Base-by-base conservation (phyloP, 2,888 invertebrate genomes). In the Rhabditoides inermis region DNA sequence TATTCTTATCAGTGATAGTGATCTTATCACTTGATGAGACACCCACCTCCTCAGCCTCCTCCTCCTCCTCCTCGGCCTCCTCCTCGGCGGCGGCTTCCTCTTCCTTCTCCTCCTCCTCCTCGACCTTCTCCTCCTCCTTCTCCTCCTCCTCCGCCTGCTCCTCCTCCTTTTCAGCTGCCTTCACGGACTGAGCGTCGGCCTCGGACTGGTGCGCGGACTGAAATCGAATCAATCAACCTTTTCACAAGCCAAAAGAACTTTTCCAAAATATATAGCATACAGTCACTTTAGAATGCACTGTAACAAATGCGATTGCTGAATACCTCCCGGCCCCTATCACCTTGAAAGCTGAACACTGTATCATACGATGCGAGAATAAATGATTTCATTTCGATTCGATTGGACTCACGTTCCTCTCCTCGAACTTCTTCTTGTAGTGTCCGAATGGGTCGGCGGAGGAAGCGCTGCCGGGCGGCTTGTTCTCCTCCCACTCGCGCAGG, bases 401-500 rank as follows among this genome's bases (percentile, higher is more conserved):
- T 10, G 18, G 18, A 10, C 36, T 15, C 26, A 61, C 63, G 53
- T 73, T 68, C 26, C 70, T 53, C 53, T 70, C 69, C 51, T 73
- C 73, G 58, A 64, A 65, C 63, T 72, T 73, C 62, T 67, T 70
- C 61, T 73, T 73, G 65, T 71, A 71, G 56, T 70, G 67, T 45
- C 70, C 70, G 61, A 69, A 72, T 46, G 70, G 71, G 62, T 72
- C 72, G 37, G 63, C 64, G 45, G 69, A 68, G 54, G 68, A 66
- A 40, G 73, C 72, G 25, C 69, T 69, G 47, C 74, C 74, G 27
- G 74, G 74, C 39, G 74, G 74, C 49, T 65, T 65, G 50, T 70
- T 73, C 65, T 75, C 74, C 51, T 74, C 74, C 72, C 72, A 74
- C 42, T 74, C 74, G 52, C 69, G 71, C 36, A 72, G 61, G 30